A percentile compares a stretch with the other conserved stretches of the same genome.
Conservation (phyloP, 2,888 invertebrate species). For the Nezara viridula region DNA sequence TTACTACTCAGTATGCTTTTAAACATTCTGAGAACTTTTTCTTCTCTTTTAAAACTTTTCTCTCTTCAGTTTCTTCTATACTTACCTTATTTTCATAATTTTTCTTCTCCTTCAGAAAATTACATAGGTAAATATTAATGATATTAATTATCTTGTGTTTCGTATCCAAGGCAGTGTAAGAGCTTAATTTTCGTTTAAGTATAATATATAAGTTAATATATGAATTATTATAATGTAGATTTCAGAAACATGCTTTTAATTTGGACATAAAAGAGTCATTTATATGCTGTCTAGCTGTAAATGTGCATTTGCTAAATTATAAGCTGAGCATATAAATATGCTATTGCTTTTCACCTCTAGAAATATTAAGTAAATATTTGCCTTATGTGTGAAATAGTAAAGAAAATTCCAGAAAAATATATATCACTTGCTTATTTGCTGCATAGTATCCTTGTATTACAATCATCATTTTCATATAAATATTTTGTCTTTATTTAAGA, state of each 20-base stretch:
- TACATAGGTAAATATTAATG: neutral
- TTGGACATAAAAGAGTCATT: neutral
- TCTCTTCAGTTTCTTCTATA: constrained; percentile 13
- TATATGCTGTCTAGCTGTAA: neutral
- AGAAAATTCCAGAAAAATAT: neutral
- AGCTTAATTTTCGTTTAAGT: neutral
- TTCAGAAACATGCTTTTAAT: neutral
- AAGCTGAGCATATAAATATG: neutral
- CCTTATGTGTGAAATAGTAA: neutral
- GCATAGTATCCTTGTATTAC: neutral
- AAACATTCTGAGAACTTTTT: constrained; percentile 6
- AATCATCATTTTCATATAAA: neutral
- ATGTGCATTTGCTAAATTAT: neutral
- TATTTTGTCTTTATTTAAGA: too few relatives aligned
- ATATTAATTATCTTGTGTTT: neutral
- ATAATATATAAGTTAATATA: neutral
- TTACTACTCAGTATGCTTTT: neutral
- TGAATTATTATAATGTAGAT: neutral
- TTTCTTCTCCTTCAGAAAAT: neutral
- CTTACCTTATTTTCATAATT: neutral
- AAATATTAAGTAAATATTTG: neutral
- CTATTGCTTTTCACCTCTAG: neutral
- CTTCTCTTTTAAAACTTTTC: constrained; percentile 5
- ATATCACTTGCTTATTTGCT: neutral
- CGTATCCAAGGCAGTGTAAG: neutral